A percentile compares a stretch with the other conserved stretches of the same genome.
These are phyloP conservation scores for Malurus elegans DNA, from an alignment of 2,113 vertebrate genomes.

Conservation along the genomic window DNA sequence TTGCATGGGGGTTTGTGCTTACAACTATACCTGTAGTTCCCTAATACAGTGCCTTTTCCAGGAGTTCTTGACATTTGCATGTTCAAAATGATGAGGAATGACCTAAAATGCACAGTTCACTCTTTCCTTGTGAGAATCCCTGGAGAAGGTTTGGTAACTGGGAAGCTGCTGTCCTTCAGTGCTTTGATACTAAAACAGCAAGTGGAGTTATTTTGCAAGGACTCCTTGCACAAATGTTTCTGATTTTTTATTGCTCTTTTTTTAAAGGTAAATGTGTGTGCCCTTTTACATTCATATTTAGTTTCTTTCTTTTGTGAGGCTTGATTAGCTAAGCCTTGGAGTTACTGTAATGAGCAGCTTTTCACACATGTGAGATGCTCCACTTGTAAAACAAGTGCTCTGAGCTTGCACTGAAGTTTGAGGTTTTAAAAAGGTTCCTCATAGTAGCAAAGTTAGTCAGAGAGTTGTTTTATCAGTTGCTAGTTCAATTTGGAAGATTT, in stretches of 20 bases:
- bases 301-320: not conserved
- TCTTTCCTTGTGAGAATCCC: not conserved
- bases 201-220: constrained; percentile 4
- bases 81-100: not conserved
- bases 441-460: not conserved
- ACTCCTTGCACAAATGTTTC: not conserved
- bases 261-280: not conserved
- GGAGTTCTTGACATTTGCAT: constrained; percentile 16
- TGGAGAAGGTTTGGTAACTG: not conserved
- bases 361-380: not conserved
- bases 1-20: constrained; percentile 39
- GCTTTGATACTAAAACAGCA: not conserved
- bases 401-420: not conserved
- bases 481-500: not conserved
- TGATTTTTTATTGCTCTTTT: not conserved
- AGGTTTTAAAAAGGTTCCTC: not conserved
- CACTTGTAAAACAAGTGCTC: not conserved
- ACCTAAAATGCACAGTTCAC: not conserved
- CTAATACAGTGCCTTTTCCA: constrained; percentile 4
- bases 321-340: not conserved
- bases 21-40: not conserved
- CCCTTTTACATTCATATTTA: not conserved
- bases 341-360: not conserved
- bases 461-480: not conserved
- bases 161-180: not conserved